Evolutionary conservation across 2,797 vertebrate genomes (phyloP).

Genomic region (Microctenopoma stevenorrisi): DNA sequence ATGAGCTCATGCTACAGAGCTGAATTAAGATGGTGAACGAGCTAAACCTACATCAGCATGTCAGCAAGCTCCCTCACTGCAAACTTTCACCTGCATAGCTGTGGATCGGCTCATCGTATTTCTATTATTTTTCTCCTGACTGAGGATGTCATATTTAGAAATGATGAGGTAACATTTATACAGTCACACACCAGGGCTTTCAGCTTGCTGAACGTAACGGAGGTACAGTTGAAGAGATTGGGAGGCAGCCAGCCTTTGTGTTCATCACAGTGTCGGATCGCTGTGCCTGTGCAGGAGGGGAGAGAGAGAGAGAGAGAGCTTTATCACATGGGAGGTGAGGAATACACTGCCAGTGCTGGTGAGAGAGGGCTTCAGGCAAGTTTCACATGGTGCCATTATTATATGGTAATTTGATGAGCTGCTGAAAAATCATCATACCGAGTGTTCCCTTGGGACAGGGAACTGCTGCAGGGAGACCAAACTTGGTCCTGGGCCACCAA

Average conservation of each 20-base stretch:
- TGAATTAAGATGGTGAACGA: too few species aligned
- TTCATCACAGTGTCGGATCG: constrained; percentile 95
- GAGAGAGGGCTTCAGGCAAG: constrained; percentile 73
- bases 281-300: constrained; percentile 84
- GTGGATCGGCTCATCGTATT: neutral
- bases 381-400: constrained; percentile 63
- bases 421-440: constrained; percentile 79
- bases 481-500: constrained; percentile 97
- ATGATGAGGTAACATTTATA: neutral
- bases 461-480: constrained; percentile 92
- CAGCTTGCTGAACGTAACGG: constrained; percentile 88
- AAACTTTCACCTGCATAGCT: neutral
- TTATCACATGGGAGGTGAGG: constrained; percentile 24
- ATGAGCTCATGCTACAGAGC: too few species aligned
- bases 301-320: constrained; percentile 30
- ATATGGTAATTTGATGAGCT: constrained; percentile 70
- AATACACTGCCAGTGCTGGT: constrained; percentile 24
- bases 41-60: neutral
- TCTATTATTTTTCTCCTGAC: neutral
- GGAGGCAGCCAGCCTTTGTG: constrained; percentile 95
- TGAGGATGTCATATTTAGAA: constrained; percentile 2
- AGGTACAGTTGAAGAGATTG: constrained; percentile 95
- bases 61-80: neutral
- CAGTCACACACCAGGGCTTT: constrained; percentile 85
- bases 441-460: constrained; percentile 92